A percentile compares a stretch with the other conserved stretches of the same genome.
phyloP scores from a whole-genome alignment of 1,140 invertebrate species.

The Colletes latitarsis region DNA sequence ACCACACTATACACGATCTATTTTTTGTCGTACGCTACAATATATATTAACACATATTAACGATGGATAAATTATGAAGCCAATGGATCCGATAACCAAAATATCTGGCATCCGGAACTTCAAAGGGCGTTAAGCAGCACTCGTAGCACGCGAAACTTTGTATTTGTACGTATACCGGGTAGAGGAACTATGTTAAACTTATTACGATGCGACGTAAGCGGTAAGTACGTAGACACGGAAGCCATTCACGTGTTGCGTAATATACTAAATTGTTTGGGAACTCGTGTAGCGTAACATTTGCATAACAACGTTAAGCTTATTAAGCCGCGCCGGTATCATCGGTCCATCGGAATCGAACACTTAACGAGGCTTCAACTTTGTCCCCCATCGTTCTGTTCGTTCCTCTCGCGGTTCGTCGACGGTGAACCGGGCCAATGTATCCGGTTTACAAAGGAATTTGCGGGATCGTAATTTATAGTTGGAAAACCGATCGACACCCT shows the following conservation, averaged over 20 bases:
- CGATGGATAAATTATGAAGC: not conserved
- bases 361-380: constrained; percentile 24
- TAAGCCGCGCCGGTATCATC: constrained; percentile 49
- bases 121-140: not conserved
- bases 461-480: constrained; percentile 22
- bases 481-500: not conserved
- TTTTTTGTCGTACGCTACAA: too few species aligned
- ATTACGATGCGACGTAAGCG: constrained; percentile 43
- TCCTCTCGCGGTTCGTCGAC: not conserved
- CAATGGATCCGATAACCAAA: too few species aligned
- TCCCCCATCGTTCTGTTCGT: constrained; percentile 4
- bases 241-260: constrained; percentile 36
- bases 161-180: constrained; percentile 18
- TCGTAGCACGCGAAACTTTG: constrained; percentile 20
- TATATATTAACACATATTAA: too few species aligned
- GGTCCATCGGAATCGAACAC: constrained; percentile 49
- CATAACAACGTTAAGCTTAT: constrained; percentile 65
- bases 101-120: not conserved
- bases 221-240: constrained; percentile 25
- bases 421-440: not conserved
- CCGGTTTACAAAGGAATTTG: constrained; percentile 11
- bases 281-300: constrained; percentile 61
- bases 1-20: too few species aligned
- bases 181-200: constrained; percentile 48
- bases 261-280: constrained; percentile 64